Percentiles rank a stretch among this genome's conserved stretches.
These are phyloP conservation scores for Cyprinodon variegatus DNA, from an alignment of 2,113 vertebrate species.

Conservation along the genomic window DNA sequence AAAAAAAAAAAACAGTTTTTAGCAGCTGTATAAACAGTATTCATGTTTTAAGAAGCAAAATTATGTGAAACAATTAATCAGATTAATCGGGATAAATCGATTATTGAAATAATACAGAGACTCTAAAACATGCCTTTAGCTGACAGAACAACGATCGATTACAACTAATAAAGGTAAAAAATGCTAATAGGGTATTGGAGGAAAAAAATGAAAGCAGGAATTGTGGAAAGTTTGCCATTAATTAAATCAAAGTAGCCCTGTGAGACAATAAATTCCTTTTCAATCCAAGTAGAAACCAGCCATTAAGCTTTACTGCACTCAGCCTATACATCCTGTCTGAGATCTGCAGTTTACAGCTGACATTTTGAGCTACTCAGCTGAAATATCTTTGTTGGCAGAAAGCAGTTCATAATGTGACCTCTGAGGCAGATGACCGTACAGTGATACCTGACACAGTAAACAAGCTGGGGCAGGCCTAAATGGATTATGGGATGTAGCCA, in stretches of 20 bases:
- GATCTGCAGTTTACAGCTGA: neutral
- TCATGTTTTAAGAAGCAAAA: no score
- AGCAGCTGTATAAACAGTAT: no score
- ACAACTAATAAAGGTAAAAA: slow-evolving; percentile 6
- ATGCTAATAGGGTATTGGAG: neutral
- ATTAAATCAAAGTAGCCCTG: neutral
- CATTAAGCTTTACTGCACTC: neutral
- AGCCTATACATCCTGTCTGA: neutral
- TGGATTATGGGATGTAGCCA: slow-evolving; percentile 27
- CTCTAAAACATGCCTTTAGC: no score
- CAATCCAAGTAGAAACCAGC: neutral
- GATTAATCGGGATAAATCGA: no score
- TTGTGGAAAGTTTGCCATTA: neutral
- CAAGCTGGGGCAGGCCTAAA: slow-evolving; percentile 10
- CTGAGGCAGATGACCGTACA: slow-evolving; percentile 19
- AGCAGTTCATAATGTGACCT: slow-evolving; percentile 36
- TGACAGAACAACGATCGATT: no score
- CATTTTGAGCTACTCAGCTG: slow-evolving; percentile 38
- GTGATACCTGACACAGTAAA: slow-evolving; percentile 40
- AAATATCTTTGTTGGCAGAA: slow-evolving; percentile 23
- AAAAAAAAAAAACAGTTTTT: neutral
- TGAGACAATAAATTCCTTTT: neutral
- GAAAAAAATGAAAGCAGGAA: neutral
- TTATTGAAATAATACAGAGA: no score
- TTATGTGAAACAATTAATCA: no score